phyloP scores from a whole-genome alignment of 2,797 vertebrate genomes.

The Scolopax bukidnonensis region DNA sequence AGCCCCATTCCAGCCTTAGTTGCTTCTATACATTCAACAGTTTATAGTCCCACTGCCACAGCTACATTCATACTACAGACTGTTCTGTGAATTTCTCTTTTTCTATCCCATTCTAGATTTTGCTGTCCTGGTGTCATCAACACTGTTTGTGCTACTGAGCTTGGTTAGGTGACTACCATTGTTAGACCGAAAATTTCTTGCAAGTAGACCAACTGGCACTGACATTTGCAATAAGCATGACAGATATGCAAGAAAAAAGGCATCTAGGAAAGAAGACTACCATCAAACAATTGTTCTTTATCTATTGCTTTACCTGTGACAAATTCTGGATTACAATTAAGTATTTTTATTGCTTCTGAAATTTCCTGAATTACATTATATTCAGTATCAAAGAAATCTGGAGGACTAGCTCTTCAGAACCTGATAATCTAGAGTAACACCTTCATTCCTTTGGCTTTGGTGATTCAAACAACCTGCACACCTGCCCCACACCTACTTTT shows the following conservation, averaged over 20 bases:
- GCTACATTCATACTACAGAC: rapidly evolving
- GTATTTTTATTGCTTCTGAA: background rate
- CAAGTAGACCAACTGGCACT: background rate
- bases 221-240: background rate
- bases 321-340: background rate
- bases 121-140: background rate
- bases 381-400: background rate
- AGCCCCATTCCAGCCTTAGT: background rate
- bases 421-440: background rate
- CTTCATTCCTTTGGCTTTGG: background rate
- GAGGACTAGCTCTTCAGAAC: background rate
- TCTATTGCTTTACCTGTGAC: background rate
- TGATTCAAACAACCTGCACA: background rate
- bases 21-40: background rate
- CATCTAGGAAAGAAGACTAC: background rate
- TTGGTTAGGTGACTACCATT: background rate
- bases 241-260: background rate
- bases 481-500: background rate
- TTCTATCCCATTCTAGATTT: background rate
- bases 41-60: background rate
- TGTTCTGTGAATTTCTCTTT: background rate
- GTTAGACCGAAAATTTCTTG: background rate
- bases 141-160: background rate
- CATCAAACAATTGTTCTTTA: background rate
- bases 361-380: background rate